Conservation (phyloP, 2,888 invertebrate species). For the Teleiodes luculella region DNA sequence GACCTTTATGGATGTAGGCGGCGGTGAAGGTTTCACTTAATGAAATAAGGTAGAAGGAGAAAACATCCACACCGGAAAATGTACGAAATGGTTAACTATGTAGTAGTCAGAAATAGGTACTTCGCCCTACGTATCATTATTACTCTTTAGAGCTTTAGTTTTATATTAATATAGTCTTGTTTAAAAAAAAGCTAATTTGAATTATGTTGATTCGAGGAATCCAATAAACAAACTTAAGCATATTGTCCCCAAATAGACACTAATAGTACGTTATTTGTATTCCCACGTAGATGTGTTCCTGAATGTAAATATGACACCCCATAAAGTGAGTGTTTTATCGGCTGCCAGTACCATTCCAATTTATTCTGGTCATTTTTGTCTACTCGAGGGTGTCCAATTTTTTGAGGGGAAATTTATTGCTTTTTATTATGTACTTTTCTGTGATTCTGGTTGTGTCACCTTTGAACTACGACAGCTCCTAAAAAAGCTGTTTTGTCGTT, state of each 20-base stretch:
- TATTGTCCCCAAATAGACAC: constrained; percentile 40
- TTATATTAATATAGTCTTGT: too few relatives aligned
- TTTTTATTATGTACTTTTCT: constrained; percentile 58
- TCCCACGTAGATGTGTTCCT: constrained; percentile 66
- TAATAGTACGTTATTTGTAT: constrained; percentile 40
- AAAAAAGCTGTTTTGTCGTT: too few relatives aligned
- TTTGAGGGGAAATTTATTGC: constrained; percentile 68
- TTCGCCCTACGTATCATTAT: too few relatives aligned
- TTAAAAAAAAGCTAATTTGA: too few relatives aligned
- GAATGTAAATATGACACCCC: constrained; percentile 79
- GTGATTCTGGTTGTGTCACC: constrained; percentile 45
- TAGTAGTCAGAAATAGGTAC: neutral
- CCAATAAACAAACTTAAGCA: constrained; percentile 1
- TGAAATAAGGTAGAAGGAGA: constrained; percentile 16
- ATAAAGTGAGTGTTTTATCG: constrained; percentile 77
- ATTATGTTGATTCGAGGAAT: too few relatives aligned
- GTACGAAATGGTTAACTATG: neutral
- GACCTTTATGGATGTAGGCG: constrained; percentile 14
- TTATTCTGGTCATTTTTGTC: constrained; percentile 78
- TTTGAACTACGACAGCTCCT: too few relatives aligned
- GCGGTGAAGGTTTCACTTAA: constrained; percentile 15
- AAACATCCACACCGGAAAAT: neutral
- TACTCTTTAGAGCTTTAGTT: too few relatives aligned
- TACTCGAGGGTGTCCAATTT: constrained; percentile 72
- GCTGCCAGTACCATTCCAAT: constrained; percentile 74